These are phyloP conservation scores for Drosophila miranda DNA, from an alignment of 1,140 invertebrate genomes.

Conservation along the genomic window DNA sequence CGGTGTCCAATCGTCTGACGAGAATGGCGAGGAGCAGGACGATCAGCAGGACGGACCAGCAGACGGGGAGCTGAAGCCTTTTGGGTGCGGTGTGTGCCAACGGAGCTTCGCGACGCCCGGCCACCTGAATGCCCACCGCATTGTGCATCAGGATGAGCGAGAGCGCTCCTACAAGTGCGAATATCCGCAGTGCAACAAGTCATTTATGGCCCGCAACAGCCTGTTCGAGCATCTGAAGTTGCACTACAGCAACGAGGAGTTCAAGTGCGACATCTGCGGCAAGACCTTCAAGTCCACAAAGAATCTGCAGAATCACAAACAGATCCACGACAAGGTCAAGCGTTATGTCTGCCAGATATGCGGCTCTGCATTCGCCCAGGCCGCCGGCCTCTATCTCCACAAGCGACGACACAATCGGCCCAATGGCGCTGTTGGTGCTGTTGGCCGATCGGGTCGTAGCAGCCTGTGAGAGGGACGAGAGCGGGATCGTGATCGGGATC, in stretches of 20 bases:
- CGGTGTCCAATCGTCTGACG: constrained; percentile 2
- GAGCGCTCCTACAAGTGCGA: constrained; percentile 71
- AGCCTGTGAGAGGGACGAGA: constrained; percentile 56
- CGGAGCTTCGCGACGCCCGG: constrained; percentile 61
- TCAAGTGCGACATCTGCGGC: constrained; percentile 83
- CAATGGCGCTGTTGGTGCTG: constrained; percentile 56
- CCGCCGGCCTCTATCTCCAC: constrained; percentile 82
- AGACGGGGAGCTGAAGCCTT: constrained; percentile 41
- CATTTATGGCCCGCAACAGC: constrained; percentile 83
- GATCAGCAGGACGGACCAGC: neutral
- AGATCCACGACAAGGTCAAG: constrained; percentile 83
- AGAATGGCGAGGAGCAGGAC: constrained; percentile 3
- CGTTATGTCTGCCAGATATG: constrained; percentile 82
- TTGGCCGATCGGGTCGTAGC: constrained; percentile 55
- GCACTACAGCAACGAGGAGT: constrained; percentile 83
- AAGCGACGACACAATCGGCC: constrained; percentile 82
- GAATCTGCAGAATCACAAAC: constrained; percentile 79
- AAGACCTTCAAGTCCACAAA: constrained; percentile 77
- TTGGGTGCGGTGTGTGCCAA: constrained; percentile 64
- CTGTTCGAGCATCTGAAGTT: constrained; percentile 83
- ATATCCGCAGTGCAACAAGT: constrained; percentile 70
- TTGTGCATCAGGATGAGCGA: constrained; percentile 65
- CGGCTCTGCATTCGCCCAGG: constrained; percentile 83
- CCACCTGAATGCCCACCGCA: constrained; percentile 68
- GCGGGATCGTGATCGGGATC: constrained; percentile 21